phyloP scores from a whole-genome alignment of 2,888 invertebrate species.

The Epirrhoe alternata region DNA sequence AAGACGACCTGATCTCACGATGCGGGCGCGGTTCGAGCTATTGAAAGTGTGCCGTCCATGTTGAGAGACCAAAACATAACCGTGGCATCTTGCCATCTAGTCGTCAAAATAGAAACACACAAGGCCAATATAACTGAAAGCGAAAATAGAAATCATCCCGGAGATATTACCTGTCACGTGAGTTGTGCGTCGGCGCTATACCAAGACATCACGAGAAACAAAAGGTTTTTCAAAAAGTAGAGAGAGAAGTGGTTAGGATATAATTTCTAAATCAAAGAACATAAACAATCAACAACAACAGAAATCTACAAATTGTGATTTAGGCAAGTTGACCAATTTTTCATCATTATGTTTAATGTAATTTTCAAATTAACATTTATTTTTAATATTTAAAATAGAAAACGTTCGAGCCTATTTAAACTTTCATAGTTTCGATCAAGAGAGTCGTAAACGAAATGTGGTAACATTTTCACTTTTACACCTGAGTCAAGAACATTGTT shows the following conservation, averaged over 20 bases:
- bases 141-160: slow-evolving; percentile 66
- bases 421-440: slow-evolving; percentile 39
- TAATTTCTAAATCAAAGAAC: not conserved
- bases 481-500: slow-evolving; percentile 76
- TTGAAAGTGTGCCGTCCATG: slow-evolving; percentile 73
- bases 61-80: slow-evolving; percentile 67
- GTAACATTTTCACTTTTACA: slow-evolving; percentile 69
- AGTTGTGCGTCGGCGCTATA: slow-evolving; percentile 22
- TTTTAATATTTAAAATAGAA: not conserved
- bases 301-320: not conserved
- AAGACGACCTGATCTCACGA: slow-evolving; percentile 60
- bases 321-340: not conserved
- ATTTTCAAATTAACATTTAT: not conserved
- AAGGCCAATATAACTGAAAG: slow-evolving; percentile 77
- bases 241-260: not conserved
- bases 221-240: not conserved
- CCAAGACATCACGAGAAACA: too few relatives aligned
- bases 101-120: slow-evolving; percentile 69
- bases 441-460: slow-evolving; percentile 58
- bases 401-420: not conserved
- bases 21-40: slow-evolving; percentile 49
- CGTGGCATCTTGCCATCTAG: slow-evolving; percentile 76
- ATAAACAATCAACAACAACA: too few relatives aligned
- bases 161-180: slow-evolving; percentile 46
- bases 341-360: not conserved